A percentile compares a stretch with the other conserved stretches of the same genome.
Conservation (phyloP, 2,797 vertebrate species). For the Discoglossus pictus region DNA sequence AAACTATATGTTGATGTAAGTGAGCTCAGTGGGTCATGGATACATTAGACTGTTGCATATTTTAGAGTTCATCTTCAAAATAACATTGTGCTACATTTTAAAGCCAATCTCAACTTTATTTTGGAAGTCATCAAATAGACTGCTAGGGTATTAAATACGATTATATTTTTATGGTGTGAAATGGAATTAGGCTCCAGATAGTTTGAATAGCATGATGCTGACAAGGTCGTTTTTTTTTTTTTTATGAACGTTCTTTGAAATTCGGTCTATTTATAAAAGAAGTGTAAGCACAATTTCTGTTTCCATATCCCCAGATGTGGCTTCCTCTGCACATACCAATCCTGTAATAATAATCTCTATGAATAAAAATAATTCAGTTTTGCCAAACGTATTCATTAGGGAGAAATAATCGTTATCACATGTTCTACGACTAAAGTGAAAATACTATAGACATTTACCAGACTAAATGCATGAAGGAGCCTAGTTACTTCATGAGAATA, state of each 20-base stretch:
- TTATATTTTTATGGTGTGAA: neutral
- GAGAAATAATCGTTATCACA: conserved; percentile 11
- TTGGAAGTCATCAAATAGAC: too few relatives aligned
- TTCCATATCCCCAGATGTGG: conserved; percentile 15
- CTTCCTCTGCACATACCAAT: conserved; percentile 6
- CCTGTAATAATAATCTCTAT: conserved; percentile 3
- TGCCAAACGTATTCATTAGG: conserved; percentile 14
- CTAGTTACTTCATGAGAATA: conserved; percentile 84
- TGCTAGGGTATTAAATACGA: neutral
- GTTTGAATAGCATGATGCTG: neutral
- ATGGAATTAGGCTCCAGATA: neutral
- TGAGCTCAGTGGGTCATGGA: too few relatives aligned
- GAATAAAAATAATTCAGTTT: neutral
- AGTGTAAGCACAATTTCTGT: neutral
- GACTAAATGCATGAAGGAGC: conserved; percentile 82
- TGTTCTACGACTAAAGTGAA: neutral
- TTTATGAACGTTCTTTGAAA: conserved; percentile 14
- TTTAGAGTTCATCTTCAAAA: too few relatives aligned
- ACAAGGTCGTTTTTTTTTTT: conserved; percentile 8
- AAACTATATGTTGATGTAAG: too few relatives aligned
- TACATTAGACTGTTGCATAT: too few relatives aligned
- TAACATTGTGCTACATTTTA: too few relatives aligned
- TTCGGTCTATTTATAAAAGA: conserved; percentile 16
- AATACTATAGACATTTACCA: conserved; percentile 66
- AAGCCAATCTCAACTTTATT: too few relatives aligned